These are phyloP conservation scores for Diarsia brunnea DNA, from an alignment of 2,888 invertebrate genomes.

Conservation along the genomic window DNA sequence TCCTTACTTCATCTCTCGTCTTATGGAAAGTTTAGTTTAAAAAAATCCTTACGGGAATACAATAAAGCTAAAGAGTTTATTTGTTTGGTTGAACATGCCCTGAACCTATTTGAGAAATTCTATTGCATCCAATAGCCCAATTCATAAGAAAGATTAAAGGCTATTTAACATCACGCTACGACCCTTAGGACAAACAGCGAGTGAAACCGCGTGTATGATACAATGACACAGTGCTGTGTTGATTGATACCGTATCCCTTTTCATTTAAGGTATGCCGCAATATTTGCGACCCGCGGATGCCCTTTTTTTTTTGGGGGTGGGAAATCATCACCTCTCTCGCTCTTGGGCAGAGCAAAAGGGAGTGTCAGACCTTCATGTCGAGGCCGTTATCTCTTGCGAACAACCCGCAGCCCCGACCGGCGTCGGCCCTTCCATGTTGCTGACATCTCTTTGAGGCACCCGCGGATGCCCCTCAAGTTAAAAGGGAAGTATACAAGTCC, in stretches of 20 bases:
- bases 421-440: no score
- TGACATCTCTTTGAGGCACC: no score
- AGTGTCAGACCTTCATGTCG: no score
- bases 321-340: no score
- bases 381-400: no score
- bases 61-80: background rate
- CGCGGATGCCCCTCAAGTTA: no score
- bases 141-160: background rate
- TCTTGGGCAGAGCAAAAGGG: no score
- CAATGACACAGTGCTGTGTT: background rate
- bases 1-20: background rate
- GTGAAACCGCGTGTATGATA: background rate
- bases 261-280: no score
- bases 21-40: background rate
- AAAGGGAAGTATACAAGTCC: no score
- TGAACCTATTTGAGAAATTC: background rate
- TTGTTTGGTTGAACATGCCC: background rate
- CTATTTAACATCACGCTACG: background rate
- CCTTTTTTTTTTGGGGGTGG: no score
- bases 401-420: no score
- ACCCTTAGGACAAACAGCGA: background rate
- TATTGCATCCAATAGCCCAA: background rate
- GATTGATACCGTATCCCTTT: background rate
- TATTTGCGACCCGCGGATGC: no score
- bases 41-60: background rate